phyloP scores from a whole-genome alignment of 2,888 invertebrate species.

The Himalopsyche tibetana region DNA sequence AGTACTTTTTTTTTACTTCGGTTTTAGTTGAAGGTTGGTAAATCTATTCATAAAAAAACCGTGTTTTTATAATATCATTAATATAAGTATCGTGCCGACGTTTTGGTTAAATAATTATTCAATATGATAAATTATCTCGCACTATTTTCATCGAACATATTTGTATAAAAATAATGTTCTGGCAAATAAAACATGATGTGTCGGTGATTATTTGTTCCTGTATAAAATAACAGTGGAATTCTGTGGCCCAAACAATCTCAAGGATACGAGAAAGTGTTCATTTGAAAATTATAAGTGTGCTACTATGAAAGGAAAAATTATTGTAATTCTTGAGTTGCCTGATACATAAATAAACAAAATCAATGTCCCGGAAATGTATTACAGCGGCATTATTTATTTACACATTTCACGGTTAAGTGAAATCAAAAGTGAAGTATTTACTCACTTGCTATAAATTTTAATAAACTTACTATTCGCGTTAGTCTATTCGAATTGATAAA shows the following conservation, averaged over 20 bases:
- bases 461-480: no score
- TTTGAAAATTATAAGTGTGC: background rate
- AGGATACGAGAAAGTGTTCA: constrained; percentile 8
- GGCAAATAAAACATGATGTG: background rate
- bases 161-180: background rate
- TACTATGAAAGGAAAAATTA: background rate
- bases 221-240: background rate
- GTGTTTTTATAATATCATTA: background rate
- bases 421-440: constrained; percentile 28
- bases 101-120: background rate
- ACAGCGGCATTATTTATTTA: background rate
- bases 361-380: constrained; percentile 4
- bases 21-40: background rate
- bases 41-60: background rate
- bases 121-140: background rate
- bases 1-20: background rate
- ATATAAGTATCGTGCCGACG: background rate
- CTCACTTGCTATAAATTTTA: background rate
- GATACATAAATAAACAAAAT: constrained; percentile 22
- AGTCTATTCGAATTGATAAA: no score
- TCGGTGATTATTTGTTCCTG: background rate
- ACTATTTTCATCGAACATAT: background rate
- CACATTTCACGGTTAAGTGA: background rate
- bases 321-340: background rate
- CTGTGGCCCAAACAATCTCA: background rate